These are phyloP conservation scores for Rhodophaea formosa DNA, from an alignment of 2,888 invertebrate genomes.

Conservation along the genomic window DNA sequence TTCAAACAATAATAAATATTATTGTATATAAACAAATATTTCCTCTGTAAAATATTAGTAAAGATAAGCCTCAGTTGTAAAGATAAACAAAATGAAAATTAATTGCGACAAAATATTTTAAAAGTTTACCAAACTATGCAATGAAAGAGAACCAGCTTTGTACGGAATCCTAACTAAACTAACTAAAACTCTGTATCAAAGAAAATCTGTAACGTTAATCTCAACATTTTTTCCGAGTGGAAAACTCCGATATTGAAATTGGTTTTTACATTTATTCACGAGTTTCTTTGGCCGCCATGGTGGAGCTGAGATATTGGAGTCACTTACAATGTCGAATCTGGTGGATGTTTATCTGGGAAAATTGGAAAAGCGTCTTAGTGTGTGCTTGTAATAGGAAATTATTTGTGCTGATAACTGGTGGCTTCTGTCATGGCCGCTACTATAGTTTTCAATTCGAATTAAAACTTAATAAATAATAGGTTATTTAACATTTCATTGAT, in stretches of 20 bases:
- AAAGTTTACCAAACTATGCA: too few relatives aligned
- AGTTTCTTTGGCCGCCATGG: background rate
- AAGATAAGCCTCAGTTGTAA: too few relatives aligned
- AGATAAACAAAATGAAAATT: too few relatives aligned
- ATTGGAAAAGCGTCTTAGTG: conserved; percentile 69
- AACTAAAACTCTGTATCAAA: background rate
- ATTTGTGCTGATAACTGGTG: conserved; percentile 63
- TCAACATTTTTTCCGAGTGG: background rate
- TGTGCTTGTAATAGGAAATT: conserved; percentile 66
- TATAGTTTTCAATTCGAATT: conserved; percentile 15
- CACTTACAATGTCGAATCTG: conserved; percentile 24
- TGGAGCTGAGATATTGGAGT: background rate
- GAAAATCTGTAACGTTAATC: background rate
- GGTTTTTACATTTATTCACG: background rate
- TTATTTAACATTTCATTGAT: too few relatives aligned
- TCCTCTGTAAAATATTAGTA: too few relatives aligned
- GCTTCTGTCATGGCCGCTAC: conserved; percentile 37
- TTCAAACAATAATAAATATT: too few relatives aligned
- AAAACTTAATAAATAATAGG: too few relatives aligned
- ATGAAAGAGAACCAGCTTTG: too few relatives aligned
- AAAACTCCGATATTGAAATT: background rate
- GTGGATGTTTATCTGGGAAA: conserved; percentile 66
- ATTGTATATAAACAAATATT: too few relatives aligned
- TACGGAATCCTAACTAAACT: too few relatives aligned
- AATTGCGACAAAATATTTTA: too few relatives aligned